Evolutionary conservation across 2,797 vertebrate species (phyloP).

Genomic region (Bucorvus abyssinicus): DNA sequence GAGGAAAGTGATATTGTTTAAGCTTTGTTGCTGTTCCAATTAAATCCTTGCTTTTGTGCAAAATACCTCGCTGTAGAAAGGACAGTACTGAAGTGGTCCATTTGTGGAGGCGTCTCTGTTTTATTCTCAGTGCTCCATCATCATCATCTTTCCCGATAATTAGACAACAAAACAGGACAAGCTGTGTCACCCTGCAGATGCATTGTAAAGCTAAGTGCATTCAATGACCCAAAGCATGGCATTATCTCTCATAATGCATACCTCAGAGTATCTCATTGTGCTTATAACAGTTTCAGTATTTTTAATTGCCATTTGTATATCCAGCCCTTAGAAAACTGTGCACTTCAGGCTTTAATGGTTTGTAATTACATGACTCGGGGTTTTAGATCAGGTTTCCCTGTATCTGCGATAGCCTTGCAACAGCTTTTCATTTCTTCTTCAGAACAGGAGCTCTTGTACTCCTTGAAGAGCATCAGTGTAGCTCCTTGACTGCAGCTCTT

Average conservation of each 20-base stretch:
- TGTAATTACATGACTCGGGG: slow-evolving; percentile 28
- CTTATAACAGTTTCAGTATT: slow-evolving; percentile 33
- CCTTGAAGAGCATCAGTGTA: slow-evolving; percentile 21
- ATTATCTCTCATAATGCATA: background rate
- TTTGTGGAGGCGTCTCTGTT: slow-evolving; percentile 36
- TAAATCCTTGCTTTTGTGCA: slow-evolving; percentile 52
- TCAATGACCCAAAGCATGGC: slow-evolving; percentile 17
- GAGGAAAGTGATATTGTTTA: slow-evolving; percentile 47
- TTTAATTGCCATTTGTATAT: slow-evolving; percentile 59
- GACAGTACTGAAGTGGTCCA: slow-evolving; percentile 23
- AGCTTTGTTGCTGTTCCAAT: slow-evolving; percentile 50
- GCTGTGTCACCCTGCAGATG: background rate
- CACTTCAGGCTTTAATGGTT: slow-evolving; percentile 31
- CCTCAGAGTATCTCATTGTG: slow-evolving; percentile 13
- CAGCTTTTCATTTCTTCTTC: slow-evolving; percentile 18
- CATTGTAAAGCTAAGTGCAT: slow-evolving; percentile 21
- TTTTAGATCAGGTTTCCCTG: slow-evolving; percentile 40
- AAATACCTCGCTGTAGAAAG: slow-evolving; percentile 36
- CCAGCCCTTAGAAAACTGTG: background rate
- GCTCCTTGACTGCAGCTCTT: slow-evolving; percentile 59
- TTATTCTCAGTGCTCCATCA: slow-evolving; percentile 21
- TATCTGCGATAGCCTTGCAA: background rate
- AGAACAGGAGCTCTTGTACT: background rate
- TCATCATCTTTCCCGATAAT: slow-evolving; percentile 44
- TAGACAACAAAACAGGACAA: slow-evolving; percentile 39